phyloP scores from a whole-genome alignment of 1,140 invertebrate genomes.

The Bombus soroeensis region DNA sequence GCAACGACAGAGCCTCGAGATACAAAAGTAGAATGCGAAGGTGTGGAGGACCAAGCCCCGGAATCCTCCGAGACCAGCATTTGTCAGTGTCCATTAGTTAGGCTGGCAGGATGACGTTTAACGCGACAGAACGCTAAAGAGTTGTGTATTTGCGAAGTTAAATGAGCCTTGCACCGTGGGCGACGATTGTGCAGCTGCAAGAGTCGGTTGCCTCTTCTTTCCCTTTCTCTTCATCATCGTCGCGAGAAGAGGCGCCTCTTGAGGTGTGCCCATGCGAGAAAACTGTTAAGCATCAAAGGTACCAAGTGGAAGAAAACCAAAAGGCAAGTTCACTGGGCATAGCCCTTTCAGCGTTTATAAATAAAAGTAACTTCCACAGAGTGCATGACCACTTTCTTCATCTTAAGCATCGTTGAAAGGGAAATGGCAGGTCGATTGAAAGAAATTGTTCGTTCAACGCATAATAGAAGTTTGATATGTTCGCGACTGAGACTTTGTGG shows the following conservation, averaged over 20 bases:
- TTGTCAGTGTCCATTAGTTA: constrained; percentile 70
- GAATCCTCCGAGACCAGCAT: constrained; percentile 59
- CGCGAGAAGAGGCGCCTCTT: constrained; percentile 56
- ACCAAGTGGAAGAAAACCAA: constrained; percentile 24
- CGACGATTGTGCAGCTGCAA: constrained; percentile 70
- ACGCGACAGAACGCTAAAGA: constrained; percentile 71
- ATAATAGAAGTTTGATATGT: neutral
- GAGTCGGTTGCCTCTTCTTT: constrained; percentile 14
- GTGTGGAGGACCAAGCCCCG: constrained; percentile 24
- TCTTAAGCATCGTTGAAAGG: neutral
- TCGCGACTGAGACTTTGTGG: neutral
- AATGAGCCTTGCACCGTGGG: constrained; percentile 69
- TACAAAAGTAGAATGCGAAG: constrained; percentile 32
- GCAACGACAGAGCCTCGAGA: neutral
- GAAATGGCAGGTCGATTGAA: neutral
- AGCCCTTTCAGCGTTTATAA: constrained; percentile 49
- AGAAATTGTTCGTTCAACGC: neutral
- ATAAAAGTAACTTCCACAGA: constrained; percentile 60
- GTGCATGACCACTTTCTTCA: neutral
- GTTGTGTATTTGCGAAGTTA: constrained; percentile 73
- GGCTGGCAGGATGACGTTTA: constrained; percentile 61
- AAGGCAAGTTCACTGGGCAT: constrained; percentile 47
- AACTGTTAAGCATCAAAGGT: constrained; percentile 58
- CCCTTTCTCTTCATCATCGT: neutral
- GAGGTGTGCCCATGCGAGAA: constrained; percentile 69